These are phyloP conservation scores for Rambutsinella grinnellia DNA, from an alignment of 2,888 invertebrate species.

Conservation along the genomic window DNA sequence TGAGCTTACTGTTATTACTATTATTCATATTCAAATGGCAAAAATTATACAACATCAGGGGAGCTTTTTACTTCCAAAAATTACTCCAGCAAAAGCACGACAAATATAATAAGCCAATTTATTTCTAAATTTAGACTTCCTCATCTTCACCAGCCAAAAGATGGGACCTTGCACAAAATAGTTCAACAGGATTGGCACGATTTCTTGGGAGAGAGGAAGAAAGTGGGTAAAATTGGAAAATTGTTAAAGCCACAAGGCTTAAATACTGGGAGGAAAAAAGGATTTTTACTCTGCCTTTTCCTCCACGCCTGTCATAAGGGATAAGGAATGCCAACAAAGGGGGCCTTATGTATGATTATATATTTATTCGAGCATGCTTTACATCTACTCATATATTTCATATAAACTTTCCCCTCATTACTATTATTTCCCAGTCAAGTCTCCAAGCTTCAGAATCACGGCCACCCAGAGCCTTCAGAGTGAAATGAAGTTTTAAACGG, in stretches of 20 bases:
- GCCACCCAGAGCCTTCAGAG: no score
- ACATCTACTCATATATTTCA: not conserved
- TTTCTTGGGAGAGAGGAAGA: not conserved
- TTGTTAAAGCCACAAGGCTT: conserved; percentile 7
- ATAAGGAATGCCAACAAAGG: conserved; percentile 28
- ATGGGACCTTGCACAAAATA: not conserved
- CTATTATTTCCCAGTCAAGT: conserved; percentile 3
- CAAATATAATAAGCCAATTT: conserved; percentile 44
- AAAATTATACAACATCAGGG: no score
- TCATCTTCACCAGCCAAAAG: conserved; percentile 45
- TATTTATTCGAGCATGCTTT: conserved; percentile 39
- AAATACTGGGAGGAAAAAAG: not conserved
- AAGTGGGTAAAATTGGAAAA: not conserved
- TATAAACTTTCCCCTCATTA: conserved; percentile 18
- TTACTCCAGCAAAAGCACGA: no score
- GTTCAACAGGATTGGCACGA: not conserved
- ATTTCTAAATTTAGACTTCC: conserved; percentile 38
- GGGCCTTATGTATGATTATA: conserved; percentile 26
- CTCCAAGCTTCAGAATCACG: not conserved
- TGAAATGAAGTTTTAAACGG: conserved; percentile 25
- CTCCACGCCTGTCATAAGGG: not conserved
- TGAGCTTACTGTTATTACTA: no score
- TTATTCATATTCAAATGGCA: no score
- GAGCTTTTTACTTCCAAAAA: no score
- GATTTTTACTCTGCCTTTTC: not conserved